A percentile compares a stretch with the other conserved stretches of the same genome.
These are phyloP conservation scores for Linepithema humile DNA, from an alignment of 1,140 invertebrate species.

Conservation along the genomic window DNA sequence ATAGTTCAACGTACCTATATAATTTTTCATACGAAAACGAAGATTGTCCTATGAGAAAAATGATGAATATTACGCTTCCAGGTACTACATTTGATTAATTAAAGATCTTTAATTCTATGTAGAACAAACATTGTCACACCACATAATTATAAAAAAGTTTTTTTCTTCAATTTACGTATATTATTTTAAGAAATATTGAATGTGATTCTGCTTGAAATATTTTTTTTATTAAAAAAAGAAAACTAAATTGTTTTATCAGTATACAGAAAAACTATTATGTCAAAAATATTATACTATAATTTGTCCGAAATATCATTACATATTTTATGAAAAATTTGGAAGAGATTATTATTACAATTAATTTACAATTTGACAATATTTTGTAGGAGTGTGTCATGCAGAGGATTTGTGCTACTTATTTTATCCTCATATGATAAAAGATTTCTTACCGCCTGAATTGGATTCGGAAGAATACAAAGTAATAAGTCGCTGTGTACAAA, in stretches of 20 bases:
- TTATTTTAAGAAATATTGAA: not conserved
- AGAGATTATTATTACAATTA: not conserved
- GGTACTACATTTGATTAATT: constrained; percentile 19
- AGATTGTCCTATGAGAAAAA: constrained; percentile 1
- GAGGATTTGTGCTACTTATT: constrained; percentile 76
- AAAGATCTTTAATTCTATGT: not conserved
- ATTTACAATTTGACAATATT: not conserved
- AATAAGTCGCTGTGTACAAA: constrained; percentile 70
- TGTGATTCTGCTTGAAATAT: not conserved
- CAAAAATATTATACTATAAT: no score
- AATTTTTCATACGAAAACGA: constrained; percentile 80
- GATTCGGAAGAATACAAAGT: constrained; percentile 52
- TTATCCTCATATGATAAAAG: not conserved
- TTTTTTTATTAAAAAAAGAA: no score
- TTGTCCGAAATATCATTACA: no score
- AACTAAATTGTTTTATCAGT: not conserved
- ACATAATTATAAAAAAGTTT: not conserved
- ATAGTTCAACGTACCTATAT: constrained; percentile 83
- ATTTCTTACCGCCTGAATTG: not conserved
- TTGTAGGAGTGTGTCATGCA: constrained; percentile 70
- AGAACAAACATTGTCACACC: not conserved
- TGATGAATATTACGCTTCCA: not conserved
- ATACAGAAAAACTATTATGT: no score
- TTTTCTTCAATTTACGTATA: no score
- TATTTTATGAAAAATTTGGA: no score